Evolutionary conservation across 2,113 vertebrate genomes (phyloP).

Genomic region (Dasyornis broadbenti): DNA sequence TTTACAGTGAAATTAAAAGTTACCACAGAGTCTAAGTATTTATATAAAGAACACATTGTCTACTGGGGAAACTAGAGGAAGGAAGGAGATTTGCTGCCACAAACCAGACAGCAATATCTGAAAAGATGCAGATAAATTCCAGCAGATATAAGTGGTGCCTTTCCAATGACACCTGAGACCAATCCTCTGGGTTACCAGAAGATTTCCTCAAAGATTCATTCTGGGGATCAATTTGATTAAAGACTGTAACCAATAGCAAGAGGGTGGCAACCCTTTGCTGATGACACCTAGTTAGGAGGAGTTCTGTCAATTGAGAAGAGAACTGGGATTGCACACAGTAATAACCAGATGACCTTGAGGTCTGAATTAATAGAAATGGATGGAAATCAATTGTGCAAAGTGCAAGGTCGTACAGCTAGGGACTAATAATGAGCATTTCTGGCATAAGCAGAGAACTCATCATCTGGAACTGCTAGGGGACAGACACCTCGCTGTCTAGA

Average conservation of each 20-base stretch:
- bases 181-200: not conserved
- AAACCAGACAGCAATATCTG: not conserved
- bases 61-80: not conserved
- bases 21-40: not conserved
- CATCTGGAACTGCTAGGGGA: not conserved
- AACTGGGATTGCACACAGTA: not conserved
- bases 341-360: slow-evolving; percentile 30
- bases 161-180: not conserved
- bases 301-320: slow-evolving; percentile 15
- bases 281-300: not conserved
- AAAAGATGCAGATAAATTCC: not conserved
- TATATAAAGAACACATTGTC: not conserved
- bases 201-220: not conserved
- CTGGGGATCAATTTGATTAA: not conserved
- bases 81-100: not conserved
- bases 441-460: not conserved
- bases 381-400: slow-evolving; percentile 35
- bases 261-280: not conserved
- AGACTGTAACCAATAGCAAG: not conserved
- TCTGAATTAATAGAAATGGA: slow-evolving; percentile 9
- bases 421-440: slow-evolving; percentile 15
- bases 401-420: not conserved
- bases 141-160: not conserved
- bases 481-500: not conserved
- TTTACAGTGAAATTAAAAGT: slow-evolving; percentile 25